Base-by-base conservation (phyloP, 2,797 vertebrate species). In the Anguilla anguilla region DNA sequence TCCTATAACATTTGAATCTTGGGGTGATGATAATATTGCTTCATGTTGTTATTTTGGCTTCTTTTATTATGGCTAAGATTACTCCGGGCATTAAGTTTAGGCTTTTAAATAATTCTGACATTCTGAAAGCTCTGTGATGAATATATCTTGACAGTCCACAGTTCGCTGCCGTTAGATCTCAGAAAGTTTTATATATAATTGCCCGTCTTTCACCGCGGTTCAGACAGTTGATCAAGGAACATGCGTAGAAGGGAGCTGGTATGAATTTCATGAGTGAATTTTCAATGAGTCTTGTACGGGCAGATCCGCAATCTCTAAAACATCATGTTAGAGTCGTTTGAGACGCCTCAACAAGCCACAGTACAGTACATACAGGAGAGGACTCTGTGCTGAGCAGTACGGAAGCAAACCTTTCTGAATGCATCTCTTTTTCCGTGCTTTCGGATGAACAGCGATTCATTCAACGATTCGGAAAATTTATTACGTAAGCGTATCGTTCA, bases 391-490 rank as follows among this genome's bases (percentile, higher is more conserved):
- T 57, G n/a, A 82, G 31, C 90, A 90, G 90, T 67, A 89, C 83
- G 51, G 85, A 55, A 86, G 39, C 69, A 64, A 89, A 88, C 46
- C 43, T 67, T 19, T 17, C 84, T 72, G 49, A 69, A 74, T 88
- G 90, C 86, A 81, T 11, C 85, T 92, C 88, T 22, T 74, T 53
- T 83, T 91, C 13, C 2, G 91, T 92, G 92, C 90, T 79, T 87
- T 90, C 39, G 91, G 91, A 3, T 83, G 67, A 77, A 74, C 77
- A 59, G 87, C 85, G 88, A 89, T 88, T 89, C 91, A 92, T 88
- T 89, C 91, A 92, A 93, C 93, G 89, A 88, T 91, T 92, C 88
- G 89, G 93, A 94, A 95, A 95, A 95, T 94, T 93, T 95, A 95
- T 91, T 91, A 89, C n/a, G 51, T 82, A 25, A 51, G 46, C 25